Percentiles rank a stretch among this genome's conserved stretches.
Conservation (phyloP, 30 jellyfish, hydroid and myxozoan species). For the Euphysa ruthae region DNA sequence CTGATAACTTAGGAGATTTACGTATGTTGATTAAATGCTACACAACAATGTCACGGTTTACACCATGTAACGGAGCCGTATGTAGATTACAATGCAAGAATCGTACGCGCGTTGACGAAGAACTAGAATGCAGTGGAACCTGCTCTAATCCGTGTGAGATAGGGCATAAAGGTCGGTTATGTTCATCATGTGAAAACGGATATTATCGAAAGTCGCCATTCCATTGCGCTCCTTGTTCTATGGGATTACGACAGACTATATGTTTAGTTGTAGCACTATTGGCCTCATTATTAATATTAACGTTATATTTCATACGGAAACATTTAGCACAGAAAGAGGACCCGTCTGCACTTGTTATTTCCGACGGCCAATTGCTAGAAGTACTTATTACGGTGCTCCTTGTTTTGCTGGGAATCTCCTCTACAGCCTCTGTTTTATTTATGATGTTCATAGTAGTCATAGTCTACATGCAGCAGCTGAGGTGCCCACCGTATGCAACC, state of each 20-base stretch:
- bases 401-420: slow-evolving; percentile 85
- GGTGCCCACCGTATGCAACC: slow-evolving; percentile 96
- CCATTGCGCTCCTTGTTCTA: slow-evolving; percentile 93
- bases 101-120: slow-evolving; percentile 65
- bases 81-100: slow-evolving; percentile 66
- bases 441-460: slow-evolving; percentile 80
- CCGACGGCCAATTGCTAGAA: slow-evolving; percentile 86
- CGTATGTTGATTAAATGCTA: slow-evolving; percentile 58
- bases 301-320: slow-evolving; percentile 79
- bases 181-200: slow-evolving; percentile 89
- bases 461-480: slow-evolving; percentile 82
- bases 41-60: slow-evolving; percentile 69
- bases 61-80: slow-evolving; percentile 90
- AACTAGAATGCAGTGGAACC: slow-evolving; percentile 34
- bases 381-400: slow-evolving; percentile 65
- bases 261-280: slow-evolving; percentile 69
- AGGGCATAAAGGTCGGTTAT: slow-evolving; percentile 89
- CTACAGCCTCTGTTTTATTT: slow-evolving; percentile 85
- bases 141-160: slow-evolving; percentile 85
- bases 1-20: slow-evolving; percentile 72
- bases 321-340: slow-evolving; percentile 46
- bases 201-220: slow-evolving; percentile 79
- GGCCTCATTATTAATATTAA: slow-evolving; percentile 60
- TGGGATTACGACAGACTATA: slow-evolving; percentile 85
- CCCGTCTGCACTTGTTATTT: slow-evolving; percentile 37